A percentile compares a stretch with the other conserved stretches of the same genome.
Evolutionary conservation across 1,140 invertebrate genomes (phyloP).

Genomic region (Bombus impatiens): DNA sequence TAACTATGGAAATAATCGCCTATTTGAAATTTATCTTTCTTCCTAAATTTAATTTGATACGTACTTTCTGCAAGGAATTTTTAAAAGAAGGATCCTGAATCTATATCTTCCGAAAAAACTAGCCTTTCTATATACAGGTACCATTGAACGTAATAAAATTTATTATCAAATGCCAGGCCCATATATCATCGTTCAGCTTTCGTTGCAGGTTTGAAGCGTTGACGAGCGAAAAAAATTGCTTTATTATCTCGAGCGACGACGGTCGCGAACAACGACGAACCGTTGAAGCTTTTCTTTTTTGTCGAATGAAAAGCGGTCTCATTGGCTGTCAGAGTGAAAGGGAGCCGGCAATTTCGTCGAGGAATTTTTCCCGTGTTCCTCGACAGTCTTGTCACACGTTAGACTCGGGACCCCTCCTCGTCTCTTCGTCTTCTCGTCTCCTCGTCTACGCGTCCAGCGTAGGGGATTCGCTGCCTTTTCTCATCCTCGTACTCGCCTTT

Average conservation of each 20-base stretch:
- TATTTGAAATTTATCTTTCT: too few relatives aligned
- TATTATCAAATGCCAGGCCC: neutral
- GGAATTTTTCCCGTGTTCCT: constrained; percentile 37
- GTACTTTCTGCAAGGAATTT: too few relatives aligned
- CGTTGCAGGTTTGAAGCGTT: neutral
- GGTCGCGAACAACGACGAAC: neutral
- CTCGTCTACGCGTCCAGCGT: neutral
- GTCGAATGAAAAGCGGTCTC: constrained; percentile 39
- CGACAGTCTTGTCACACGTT: constrained; percentile 24
- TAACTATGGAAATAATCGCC: too few relatives aligned
- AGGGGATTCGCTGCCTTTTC: constrained; percentile 26
- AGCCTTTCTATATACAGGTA: neutral
- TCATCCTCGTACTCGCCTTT: constrained; percentile 15
- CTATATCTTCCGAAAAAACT: too few relatives aligned
- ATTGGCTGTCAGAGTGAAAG: constrained; percentile 29
- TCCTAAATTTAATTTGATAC: too few relatives aligned
- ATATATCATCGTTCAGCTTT: neutral
- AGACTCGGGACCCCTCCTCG: neutral
- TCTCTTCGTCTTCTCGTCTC: too few relatives aligned
- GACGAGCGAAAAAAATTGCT: constrained; percentile 1
- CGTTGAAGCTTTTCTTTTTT: neutral
- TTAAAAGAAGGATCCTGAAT: too few relatives aligned
- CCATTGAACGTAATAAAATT: neutral
- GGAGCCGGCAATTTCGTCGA: constrained; percentile 35
- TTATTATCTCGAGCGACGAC: constrained; percentile 10